Base-by-base conservation (phyloP, 2,888 invertebrate genomes). In the Sarcophaga rosellei region DNA sequence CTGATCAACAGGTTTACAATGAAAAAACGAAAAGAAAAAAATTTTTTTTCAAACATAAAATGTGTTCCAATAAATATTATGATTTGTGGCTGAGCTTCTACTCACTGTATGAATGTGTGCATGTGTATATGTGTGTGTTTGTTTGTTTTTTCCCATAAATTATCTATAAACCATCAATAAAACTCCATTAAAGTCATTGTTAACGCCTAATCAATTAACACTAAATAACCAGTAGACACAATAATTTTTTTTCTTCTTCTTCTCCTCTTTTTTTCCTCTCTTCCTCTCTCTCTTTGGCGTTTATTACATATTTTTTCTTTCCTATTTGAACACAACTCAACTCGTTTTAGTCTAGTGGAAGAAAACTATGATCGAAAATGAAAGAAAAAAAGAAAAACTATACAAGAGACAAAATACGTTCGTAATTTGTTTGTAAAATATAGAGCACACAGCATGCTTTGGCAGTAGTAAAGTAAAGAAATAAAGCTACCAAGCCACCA, bases 121-220 rank as follows among this genome's bases (percentile, higher is more conserved):
- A 4, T 25, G 25, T 25, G 4, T 25, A 0, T 4, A 4, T 25
- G 2, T 35, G 35, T 35, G 8, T 35, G 1, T 35, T 35, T 35
- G 35, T 35, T 8, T 35, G 35, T 10, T 75, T 76, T 75, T 84
- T 84, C 84, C 84, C 84, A 86, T 86, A 84, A 86, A 84, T 86
- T 81, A 84, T 81, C 84, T 75, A 86, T 78, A 83, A 80, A 72
- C 75, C 84, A 84, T 86, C 86, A 81, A 86, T 86, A 84, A 86
- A 86, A 84, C 70, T 74, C 86, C 75, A 84, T 86, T 86, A 84
- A 78, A 78, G 77, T 75, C 86, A 84, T 72, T 81, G 86, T 86
- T 84, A 86, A 86, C 86, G 86, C 86, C 86, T 86, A 84, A 86
- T 86, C 86, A 86, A 86, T 86, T 86, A 86, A 81, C 86, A 86